phyloP scores from a whole-genome alignment of 2,797 vertebrate genomes.

The Pangasius mekongensis region DNA sequence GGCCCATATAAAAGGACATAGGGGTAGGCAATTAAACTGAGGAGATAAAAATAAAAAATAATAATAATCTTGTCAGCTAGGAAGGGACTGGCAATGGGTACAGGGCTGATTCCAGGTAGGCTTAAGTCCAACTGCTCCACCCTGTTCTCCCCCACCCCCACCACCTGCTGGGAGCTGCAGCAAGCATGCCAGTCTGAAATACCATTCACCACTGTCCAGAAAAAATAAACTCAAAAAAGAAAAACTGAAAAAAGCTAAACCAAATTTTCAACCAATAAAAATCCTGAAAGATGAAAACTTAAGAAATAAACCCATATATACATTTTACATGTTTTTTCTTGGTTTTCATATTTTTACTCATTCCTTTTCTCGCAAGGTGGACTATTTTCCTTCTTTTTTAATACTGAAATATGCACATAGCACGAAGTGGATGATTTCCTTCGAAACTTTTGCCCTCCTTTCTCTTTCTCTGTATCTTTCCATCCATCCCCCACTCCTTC shows the following conservation, averaged over 20 bases:
- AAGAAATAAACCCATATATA: conserved; percentile 87
- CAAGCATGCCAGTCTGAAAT: conserved; percentile 74
- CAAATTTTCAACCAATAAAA: conserved; percentile 72
- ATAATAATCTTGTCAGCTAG: conserved; percentile 67
- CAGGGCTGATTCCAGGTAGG: conserved; percentile 61
- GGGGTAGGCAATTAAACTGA: conserved; percentile 52
- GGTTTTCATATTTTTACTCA: conserved; percentile 72
- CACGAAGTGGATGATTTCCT: conserved; percentile 71
- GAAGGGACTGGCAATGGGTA: conserved; percentile 62
- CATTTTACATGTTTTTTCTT: conserved; percentile 83
- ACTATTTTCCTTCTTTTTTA: conserved; percentile 68
- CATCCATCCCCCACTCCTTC: conserved; percentile 59
- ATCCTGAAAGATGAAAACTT: conserved; percentile 78
- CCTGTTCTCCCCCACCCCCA: conserved; percentile 60
- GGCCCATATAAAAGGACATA: conserved; percentile 61
- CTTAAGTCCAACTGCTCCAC: conserved; percentile 61
- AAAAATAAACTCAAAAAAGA: conserved; percentile 66
- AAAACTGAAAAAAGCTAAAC: conserved; percentile 61
- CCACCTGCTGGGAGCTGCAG: conserved; percentile 63
- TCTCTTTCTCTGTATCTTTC: conserved; percentile 74
- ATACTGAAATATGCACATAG: conserved; percentile 81
- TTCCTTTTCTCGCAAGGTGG: conserved; percentile 74
- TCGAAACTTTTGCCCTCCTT: conserved; percentile 76
- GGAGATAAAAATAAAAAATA: conserved; percentile 61
- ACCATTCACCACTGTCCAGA: conserved; percentile 80